Base-by-base conservation (phyloP, 2,888 invertebrate genomes). In the Dioctria rufipes region DNA sequence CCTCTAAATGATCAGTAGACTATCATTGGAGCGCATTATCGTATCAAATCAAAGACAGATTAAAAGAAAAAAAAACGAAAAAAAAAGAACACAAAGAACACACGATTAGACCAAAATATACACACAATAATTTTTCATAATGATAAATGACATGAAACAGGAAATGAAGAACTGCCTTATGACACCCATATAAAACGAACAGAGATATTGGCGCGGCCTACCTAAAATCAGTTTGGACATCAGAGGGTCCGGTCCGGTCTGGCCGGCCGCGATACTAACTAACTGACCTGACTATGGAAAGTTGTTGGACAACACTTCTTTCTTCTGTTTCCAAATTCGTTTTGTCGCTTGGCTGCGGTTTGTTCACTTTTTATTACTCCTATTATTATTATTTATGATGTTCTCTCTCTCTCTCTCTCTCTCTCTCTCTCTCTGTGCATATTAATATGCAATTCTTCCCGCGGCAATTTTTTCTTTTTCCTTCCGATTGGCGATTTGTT, bases 81-180 rank as follows among this genome's bases (percentile, higher is more conserved):
- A 61, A 63, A 25, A 39, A 58, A 75, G 42, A 60, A 43, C 42
- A 75, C 60, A 46, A 25, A 25, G 25, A 25, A 25, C 37, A 77
- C 63, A 60, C 63, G 51, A 63, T 77, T 63, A 39, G 40, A 9
- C 63, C 40, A 63, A 61, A 77, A 61, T 77, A 63, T 46, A 77
- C 77, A 25, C 25, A 25, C 25, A 25, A 2, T 25, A 77, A 77
- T 77, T 77, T 77, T 77, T 77, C 77, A 77, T 63, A 63, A 77
- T 77, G 77, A 77, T 77, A 77, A 77, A 77, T 63, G 77, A 77
- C 77, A 77, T 77, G 63, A 61, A 63, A 63, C 77, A 63, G 63
- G 77, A 63, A 77, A 49, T 77, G 77, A 46, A 77, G 77, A 77
- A 39, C 77, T 61, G 49, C 63, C 63, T 77, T 77, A 63, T 49